Conservation (phyloP, 2,797 vertebrate species). For the Coccyzus lansbergi region DNA sequence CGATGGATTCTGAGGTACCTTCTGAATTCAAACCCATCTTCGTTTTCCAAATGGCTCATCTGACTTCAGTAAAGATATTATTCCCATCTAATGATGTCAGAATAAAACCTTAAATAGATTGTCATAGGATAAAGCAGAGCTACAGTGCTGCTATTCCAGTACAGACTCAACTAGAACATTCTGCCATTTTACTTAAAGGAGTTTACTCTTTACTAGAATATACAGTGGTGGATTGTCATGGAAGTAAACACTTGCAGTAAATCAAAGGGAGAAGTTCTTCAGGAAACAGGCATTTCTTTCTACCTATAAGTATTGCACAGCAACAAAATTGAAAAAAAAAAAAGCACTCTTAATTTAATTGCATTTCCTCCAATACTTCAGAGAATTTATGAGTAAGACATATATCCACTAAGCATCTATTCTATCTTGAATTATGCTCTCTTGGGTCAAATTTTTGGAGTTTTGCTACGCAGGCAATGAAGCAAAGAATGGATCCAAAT, state of each 20-base stretch:
- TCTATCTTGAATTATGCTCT: slow-evolving; percentile 53
- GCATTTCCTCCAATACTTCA: not conserved
- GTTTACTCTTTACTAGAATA: not conserved
- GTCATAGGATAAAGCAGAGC: not conserved
- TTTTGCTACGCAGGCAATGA: slow-evolving; percentile 20
- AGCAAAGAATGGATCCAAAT: slow-evolving; percentile 59
- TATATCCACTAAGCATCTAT: slow-evolving; percentile 24
- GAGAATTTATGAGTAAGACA: slow-evolving; percentile 34
- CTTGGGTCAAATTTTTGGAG: slow-evolving; percentile 26
- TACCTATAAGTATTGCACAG: not conserved
- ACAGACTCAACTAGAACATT: not conserved
- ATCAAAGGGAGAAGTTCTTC: not conserved
- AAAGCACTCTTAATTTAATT: not conserved
- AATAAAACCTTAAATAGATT: not conserved
- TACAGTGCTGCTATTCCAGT: not conserved
- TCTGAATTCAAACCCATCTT: not conserved
- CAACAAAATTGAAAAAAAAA: not conserved
- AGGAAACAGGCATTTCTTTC: not conserved
- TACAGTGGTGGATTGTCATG: not conserved
- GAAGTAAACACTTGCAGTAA: not conserved
- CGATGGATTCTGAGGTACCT: not conserved
- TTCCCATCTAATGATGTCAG: not conserved
- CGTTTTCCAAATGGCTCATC: not conserved
- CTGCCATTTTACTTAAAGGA: not conserved
- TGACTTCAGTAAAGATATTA: not conserved